phyloP scores from a whole-genome alignment of 2,888 invertebrate genomes.

The Oeneis ivallda region DNA sequence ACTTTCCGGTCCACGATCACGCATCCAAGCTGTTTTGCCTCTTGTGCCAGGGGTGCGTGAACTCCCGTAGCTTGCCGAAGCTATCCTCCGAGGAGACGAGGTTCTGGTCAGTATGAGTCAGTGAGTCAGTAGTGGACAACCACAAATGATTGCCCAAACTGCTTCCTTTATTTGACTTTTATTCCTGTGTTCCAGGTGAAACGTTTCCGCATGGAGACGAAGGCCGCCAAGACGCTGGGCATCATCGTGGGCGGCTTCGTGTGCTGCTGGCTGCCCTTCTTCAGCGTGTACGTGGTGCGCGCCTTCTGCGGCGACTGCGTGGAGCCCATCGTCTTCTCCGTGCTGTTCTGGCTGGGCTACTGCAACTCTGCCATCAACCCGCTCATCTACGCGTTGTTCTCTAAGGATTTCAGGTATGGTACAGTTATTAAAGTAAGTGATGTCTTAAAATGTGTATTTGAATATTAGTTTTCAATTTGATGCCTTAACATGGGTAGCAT shows the following conservation, averaged over 20 bases:
- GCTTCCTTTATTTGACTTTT: neutral
- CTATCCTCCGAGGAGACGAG: too few species aligned
- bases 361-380: constrained; percentile 98
- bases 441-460: too few species aligned
- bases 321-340: constrained; percentile 91
- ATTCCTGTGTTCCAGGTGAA: constrained; percentile 83
- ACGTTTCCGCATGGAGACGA: constrained; percentile 96
- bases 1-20: too few species aligned
- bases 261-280: constrained; percentile 98
- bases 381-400: constrained; percentile 96
- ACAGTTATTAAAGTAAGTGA: neutral
- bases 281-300: constrained; percentile 95
- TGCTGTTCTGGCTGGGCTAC: constrained; percentile 98
- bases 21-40: too few species aligned
- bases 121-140: too few species aligned
- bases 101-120: too few species aligned
- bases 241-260: constrained; percentile 99
- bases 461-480: too few species aligned
- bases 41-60: too few species aligned
- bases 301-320: constrained; percentile 94
- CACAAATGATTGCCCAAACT: too few species aligned
- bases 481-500: too few species aligned
- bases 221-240: constrained; percentile 97
- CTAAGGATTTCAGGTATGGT: constrained; percentile 89
- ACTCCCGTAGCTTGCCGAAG: too few species aligned